These are phyloP conservation scores for Bombylius discolor DNA, from an alignment of 2,888 invertebrate species.

Conservation along the genomic window DNA sequence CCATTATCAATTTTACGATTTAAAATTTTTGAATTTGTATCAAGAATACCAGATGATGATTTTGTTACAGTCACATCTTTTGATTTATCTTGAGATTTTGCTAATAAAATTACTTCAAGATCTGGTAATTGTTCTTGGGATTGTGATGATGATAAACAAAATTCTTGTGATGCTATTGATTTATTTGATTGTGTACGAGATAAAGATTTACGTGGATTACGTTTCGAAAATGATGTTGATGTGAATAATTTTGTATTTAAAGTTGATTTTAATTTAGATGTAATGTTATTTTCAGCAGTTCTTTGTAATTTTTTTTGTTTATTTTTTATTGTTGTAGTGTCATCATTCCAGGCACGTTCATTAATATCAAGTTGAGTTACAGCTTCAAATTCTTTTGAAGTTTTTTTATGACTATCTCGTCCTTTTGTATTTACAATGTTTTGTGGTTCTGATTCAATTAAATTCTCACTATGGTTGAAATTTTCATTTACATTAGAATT, in stretches of 20 bases:
- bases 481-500: background rate
- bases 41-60: constrained; percentile 17
- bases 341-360: constrained; percentile 40
- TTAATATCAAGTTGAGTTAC: constrained; percentile 22
- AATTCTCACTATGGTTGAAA: background rate
- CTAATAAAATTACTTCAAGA: constrained; percentile 31
- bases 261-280: constrained; percentile 20
- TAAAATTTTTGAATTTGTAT: constrained; percentile 10
- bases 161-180: constrained; percentile 14
- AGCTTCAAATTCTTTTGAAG: constrained; percentile 26
- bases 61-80: constrained; percentile 17
- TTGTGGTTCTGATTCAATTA: background rate
- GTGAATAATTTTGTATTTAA: constrained; percentile 54
- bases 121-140: constrained; percentile 25
- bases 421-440: constrained; percentile 10
- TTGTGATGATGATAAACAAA: constrained; percentile 10
- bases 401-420: constrained; percentile 20
- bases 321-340: constrained; percentile 3
- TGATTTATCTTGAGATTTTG: constrained; percentile 22
- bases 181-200: constrained; percentile 25
- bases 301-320: constrained; percentile 16
- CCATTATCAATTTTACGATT: constrained; percentile 31
- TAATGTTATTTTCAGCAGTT: background rate
- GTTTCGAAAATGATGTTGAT: constrained; percentile 51
- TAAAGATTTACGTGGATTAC: constrained; percentile 63